Evolutionary conservation across 2,113 vertebrate species (phyloP), one percentile per base, ranked within the genome.

Genomic region (Axis porcinus): DNA sequence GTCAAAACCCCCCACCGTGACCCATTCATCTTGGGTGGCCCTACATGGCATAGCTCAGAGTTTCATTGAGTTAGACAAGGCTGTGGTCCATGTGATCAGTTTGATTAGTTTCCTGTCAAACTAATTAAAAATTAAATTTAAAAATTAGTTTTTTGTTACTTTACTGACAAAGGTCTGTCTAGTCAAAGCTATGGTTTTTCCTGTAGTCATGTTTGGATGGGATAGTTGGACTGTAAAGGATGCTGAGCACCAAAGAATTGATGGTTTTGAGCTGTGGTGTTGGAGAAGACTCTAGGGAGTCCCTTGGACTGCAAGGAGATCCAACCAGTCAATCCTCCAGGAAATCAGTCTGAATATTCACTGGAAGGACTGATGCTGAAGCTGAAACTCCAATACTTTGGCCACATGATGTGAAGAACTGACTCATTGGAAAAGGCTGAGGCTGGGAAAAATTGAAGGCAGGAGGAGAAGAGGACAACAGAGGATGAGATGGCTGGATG

Each of bases 141-240:
- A 40, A 70, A 70, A 70, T 23, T 40, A 70, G 19, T 12, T 70
- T 70, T 70, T 70, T n/a, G 19, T 70, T 70, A 70, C 62, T n/a
- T 67, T 67, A 10, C n/a, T 40, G 67, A 70, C 10, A 40, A 70
- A 70, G 5, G n/a, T 70, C n/a, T 70, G 67, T 40, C n/a, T 70
- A 70, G n/a, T 70, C 67, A 70, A 40, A 70, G 5, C 67, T 70
- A 70, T 40, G 19, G n/a, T 3, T 19, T 70, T 70, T 70, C 67
- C n/a, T 12, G n/a, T 23, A 12, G 10, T 23, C n/a, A 70, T 70
- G 67, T 40, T 40, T 0, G 0, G 5, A 23, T 70, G n/a, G 36
- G 67, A 70, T 10, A 40, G 10, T 23, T 70, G 67, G 19, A 40
- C 19, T 23, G 36, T 70, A 70, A 70, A 36, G 64, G 36, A 36